phyloP scores from a whole-genome alignment of 1,140 invertebrate species.

The Drosophila neocordata region DNA sequence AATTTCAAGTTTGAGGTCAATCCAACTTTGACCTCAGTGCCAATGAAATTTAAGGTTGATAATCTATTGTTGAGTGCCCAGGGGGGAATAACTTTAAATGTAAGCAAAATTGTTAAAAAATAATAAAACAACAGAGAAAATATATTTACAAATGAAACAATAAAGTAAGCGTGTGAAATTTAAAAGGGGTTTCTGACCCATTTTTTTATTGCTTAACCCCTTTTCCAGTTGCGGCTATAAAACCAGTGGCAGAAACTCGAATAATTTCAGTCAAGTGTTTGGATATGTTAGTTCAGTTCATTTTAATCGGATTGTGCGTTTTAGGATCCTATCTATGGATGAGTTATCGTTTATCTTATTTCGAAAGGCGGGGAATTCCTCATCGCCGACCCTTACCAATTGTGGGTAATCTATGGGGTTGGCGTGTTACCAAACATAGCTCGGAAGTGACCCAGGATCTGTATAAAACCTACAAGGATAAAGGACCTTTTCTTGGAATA shows the following conservation, averaged over 20 bases:
- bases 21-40: slow-evolving; percentile 45
- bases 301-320: slow-evolving; percentile 7
- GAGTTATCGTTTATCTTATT: slow-evolving; percentile 36
- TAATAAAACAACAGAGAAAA: background rate
- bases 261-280: background rate
- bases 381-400: slow-evolving; percentile 27
- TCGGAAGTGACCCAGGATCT: slow-evolving; percentile 27
- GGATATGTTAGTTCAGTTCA: slow-evolving; percentile 23
- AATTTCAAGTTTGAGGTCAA: slow-evolving; percentile 63
- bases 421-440: slow-evolving; percentile 28
- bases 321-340: slow-evolving; percentile 33
- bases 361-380: slow-evolving; percentile 33
- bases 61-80: slow-evolving; percentile 45
- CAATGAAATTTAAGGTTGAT: slow-evolving; percentile 30
- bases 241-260: background rate
- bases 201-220: background rate
- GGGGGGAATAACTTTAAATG: slow-evolving; percentile 51
- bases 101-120: slow-evolving; percentile 34
- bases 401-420: slow-evolving; percentile 46
- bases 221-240: background rate
- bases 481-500: slow-evolving; percentile 41
- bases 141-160: background rate
- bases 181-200: background rate
- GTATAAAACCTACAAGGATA: slow-evolving; percentile 33
- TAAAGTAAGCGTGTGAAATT: background rate